Base-by-base conservation (phyloP, 2,888 invertebrate genomes). In the Alloscopus bannaensis region DNA sequence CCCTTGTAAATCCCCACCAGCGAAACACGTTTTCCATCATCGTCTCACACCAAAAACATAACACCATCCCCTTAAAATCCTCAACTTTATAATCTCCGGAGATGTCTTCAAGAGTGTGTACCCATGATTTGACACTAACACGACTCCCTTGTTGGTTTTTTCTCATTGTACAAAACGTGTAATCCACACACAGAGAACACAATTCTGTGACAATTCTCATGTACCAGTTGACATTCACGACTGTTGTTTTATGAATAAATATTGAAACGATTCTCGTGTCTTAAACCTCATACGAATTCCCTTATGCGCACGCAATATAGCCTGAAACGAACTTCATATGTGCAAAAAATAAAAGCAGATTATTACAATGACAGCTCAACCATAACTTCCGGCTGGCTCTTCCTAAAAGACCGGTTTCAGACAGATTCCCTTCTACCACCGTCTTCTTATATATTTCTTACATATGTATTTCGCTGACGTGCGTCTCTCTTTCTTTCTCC, bases 361-460 rank as follows among this genome's bases (percentile, higher is more conserved):
- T 66, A 82, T 82, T 78, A 78, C 59, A 72, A 47, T 57, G 62
- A 68, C 65, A 78, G 65, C 75, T 70, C 73, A 82, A 80, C 77
- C 82, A 82, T 77, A 82, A 82, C 82, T 82, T 82, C 82, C 82
- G 80, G 82, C 66, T 73, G 80, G 52, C 31, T 65, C 70, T 77
- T 77, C 77, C 64, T 65, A 64, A 62, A 62, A 82, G 80, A 82
- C 82, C 80, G 80, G 82, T 82, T 82, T 80, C 47, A 66, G 40
- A 28, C n/a, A 77, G 57, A 69, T 69, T 52, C 75, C 42, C 31
- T 69, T 62, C 45, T 52, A 75, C 55, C 68, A 69, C 26, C 64
- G 18, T 22, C 76, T 72, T 64, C n/a, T 22, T 57, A 24, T 26
- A 57, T 18, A 42, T 29, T 24, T 20, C 22, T 42, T n/a, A 62